Conservation (phyloP, 2,888 invertebrate species). For the Macropis europaea region DNA sequence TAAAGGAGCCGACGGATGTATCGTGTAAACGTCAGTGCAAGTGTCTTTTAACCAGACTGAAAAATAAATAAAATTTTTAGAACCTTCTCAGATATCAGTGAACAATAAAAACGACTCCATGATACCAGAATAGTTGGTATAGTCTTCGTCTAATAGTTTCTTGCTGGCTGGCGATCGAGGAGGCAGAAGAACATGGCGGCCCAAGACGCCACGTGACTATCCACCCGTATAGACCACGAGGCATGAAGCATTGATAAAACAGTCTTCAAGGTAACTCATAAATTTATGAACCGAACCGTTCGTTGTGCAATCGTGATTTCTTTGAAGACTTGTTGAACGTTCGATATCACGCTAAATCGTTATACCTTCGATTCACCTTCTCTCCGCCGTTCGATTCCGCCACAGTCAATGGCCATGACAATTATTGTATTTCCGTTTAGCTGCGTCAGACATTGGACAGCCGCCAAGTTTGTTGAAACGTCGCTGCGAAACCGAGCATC, state of each 20-base stretch:
- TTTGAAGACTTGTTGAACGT: neutral
- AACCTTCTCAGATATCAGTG: neutral
- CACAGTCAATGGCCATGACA: conserved; percentile 1
- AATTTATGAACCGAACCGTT: neutral
- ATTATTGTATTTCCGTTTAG: conserved; percentile 23
- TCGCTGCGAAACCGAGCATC: conserved; percentile 11
- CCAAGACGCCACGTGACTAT: conserved; percentile 33
- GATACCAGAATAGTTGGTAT: neutral
- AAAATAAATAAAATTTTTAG: neutral
- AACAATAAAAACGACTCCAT: neutral
- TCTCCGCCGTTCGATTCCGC: neutral
- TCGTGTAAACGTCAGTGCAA: neutral
- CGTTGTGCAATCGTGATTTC: no score
- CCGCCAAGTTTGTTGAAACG: conserved; percentile 53
- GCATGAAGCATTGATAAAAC: no score
- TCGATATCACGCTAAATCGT: no score
- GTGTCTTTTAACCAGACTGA: neutral
- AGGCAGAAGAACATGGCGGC: conserved; percentile 47
- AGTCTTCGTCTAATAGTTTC: neutral
- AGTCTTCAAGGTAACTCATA: conserved; percentile 12
- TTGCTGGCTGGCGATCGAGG: neutral
- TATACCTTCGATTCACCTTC: neutral
- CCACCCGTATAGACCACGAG: neutral
- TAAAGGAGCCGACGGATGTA: conserved; percentile 17
- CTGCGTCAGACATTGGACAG: conserved; percentile 35